Conservation (phyloP, 2,888 invertebrate genomes). For the Dione vanillae region DNA sequence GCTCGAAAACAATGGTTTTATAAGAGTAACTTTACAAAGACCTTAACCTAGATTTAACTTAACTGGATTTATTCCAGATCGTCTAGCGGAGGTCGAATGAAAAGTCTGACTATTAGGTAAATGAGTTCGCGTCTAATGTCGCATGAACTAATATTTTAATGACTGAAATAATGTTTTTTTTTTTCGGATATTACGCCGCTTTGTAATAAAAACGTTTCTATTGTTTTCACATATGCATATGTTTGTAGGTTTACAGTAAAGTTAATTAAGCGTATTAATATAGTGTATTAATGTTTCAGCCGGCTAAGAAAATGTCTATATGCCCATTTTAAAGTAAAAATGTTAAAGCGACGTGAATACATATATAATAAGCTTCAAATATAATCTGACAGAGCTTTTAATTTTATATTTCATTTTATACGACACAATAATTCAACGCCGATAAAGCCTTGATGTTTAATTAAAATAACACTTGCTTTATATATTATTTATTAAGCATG, state of each 20-base stretch:
- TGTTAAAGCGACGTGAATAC: not conserved
- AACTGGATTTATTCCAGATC: slow-evolving; percentile 56
- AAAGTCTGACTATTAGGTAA: slow-evolving; percentile 50
- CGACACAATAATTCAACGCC: not conserved
- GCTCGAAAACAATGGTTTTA: slow-evolving; percentile 36
- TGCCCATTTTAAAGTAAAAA: not conserved
- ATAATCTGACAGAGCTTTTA: not conserved
- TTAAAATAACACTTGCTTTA: too few species aligned
- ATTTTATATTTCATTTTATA: not conserved
- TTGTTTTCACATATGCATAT: too few species aligned
- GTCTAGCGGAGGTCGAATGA: slow-evolving; percentile 44
- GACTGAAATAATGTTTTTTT: slow-evolving; percentile 6
- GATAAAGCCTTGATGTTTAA: not conserved
- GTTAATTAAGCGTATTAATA: too few species aligned
- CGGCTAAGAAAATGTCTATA: not conserved
- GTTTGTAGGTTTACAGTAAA: too few species aligned
- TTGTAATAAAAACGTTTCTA: not conserved
- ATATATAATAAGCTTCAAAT: not conserved
- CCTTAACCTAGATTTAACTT: slow-evolving; percentile 49
- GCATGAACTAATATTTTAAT: slow-evolving; percentile 26
- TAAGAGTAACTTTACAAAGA: slow-evolving; percentile 32
- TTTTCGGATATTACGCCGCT: not conserved
- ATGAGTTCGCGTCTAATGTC: slow-evolving; percentile 43
- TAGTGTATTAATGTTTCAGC: not conserved
- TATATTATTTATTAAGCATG: too few species aligned